Evolutionary conservation across 2,113 vertebrate genomes (phyloP), one percentile per base, ranked within the genome.

Genomic region (Boulengeromyrus knoepffleri): DNA sequence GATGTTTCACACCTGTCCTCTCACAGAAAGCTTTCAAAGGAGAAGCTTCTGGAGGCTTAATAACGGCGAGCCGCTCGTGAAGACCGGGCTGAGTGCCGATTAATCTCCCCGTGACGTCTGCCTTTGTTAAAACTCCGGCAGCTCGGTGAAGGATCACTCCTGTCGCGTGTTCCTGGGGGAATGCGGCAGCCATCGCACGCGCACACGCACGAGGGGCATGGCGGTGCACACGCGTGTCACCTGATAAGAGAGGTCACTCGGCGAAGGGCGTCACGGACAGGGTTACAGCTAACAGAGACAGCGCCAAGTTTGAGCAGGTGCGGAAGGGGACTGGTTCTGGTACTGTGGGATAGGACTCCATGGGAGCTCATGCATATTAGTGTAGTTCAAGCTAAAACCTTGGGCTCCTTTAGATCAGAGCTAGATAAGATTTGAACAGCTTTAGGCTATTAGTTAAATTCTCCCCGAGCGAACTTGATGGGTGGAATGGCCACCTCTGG

Each of bases 1-100:
- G 46, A 49, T 77, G 88, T 50, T 80, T 89, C 47, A 89, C 74
- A 62, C 74, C 70, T 50, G 66, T 70, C 27, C 47, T 80, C 74
- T 39, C 36, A 7, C 31, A 80, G 74, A 80, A 80, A 36, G 15
- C 74, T 42, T 36, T 80, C 36, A 80, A 7, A 80, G 5, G 74
- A 36, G 74, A 80, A 17, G 36, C 74, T 80, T 80, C 15, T 5
- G 36, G 36, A 80, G 39, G 36, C 70, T 77, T 36, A 39, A 74
- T 74, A 17, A 74, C 31, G 7, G 9, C 3, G 27, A 31, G 62
- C n/a, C 27, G 10, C n/a, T 70, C 9, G 9, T 42, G 31, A 80
- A 19, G 31, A 80, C 74, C 17, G 15, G 74, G 31, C 74, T 42
- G 74, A 80, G 74, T 80, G 74, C 17, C 15, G 74, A 80, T 80